phyloP scores from a whole-genome alignment of 53 echinoderm and acorn worm genomes.

The Apostichopus leukothele region DNA sequence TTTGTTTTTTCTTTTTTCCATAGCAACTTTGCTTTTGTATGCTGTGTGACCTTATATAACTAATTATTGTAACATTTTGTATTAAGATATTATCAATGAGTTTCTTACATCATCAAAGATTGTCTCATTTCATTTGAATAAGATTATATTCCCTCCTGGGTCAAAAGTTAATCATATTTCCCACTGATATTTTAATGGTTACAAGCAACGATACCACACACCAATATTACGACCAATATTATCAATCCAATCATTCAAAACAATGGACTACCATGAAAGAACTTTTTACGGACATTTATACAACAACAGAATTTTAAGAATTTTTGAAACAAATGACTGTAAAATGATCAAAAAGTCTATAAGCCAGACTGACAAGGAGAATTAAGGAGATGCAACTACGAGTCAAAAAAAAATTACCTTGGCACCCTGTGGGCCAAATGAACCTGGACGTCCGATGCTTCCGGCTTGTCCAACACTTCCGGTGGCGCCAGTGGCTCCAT shows the following conservation, averaged over 20 bases:
- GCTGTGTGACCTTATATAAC: neutral
- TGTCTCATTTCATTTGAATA: neutral
- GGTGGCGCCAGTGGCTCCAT: conserved; percentile 38
- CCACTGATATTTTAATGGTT: too few relatives aligned
- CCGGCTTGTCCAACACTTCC: conserved; percentile 52
- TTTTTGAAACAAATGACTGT: too few relatives aligned
- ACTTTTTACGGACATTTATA: too few relatives aligned
- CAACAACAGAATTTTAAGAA: neutral
- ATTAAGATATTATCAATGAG: neutral
- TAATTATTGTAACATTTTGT: neutral
- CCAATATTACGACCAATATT: too few relatives aligned
- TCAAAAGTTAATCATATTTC: too few relatives aligned
- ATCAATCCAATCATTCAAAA: neutral
- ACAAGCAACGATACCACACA: too few relatives aligned
- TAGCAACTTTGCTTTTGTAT: neutral
- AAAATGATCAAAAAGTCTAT: too few relatives aligned
- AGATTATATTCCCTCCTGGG: neutral
- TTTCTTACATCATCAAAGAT: neutral
- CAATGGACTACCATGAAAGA: neutral
- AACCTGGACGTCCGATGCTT: conserved; percentile 46
- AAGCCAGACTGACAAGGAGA: too few relatives aligned
- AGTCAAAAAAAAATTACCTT: conserved; percentile 13
- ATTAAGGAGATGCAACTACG: too few relatives aligned
- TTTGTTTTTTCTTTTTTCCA: neutral
- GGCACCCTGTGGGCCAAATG: conserved; percentile 45